Evolutionary conservation across 2,113 vertebrate genomes (phyloP).

Genomic region (Phylloscopus trochilus): DNA sequence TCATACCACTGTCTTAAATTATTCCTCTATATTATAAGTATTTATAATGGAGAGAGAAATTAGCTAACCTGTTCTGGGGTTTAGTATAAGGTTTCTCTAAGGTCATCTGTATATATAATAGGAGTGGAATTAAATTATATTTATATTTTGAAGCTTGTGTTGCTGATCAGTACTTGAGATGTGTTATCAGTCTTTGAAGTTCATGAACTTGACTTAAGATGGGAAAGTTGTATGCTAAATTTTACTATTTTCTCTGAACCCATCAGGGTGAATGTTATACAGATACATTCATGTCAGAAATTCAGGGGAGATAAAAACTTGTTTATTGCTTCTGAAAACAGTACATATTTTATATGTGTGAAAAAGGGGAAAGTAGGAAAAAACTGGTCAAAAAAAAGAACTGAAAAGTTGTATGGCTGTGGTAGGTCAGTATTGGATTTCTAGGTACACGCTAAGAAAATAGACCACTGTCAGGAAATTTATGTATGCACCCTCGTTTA

Average conservation of each 20-base stretch:
- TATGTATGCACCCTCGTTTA: not conserved
- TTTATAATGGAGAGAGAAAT: not conserved
- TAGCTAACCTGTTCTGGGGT: not conserved
- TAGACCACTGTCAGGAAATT: not conserved
- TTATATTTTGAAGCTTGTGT: not conserved
- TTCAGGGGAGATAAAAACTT: not conserved
- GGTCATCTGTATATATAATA: not conserved
- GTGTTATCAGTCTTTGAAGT: not conserved
- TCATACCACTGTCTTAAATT: not conserved
- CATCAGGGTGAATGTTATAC: not conserved
- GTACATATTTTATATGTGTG: not conserved
- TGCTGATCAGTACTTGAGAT: not conserved
- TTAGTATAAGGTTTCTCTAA: not conserved
- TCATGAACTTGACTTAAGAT: not conserved
- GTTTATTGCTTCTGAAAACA: not conserved
- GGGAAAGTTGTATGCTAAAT: not conserved
- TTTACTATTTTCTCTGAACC: not conserved
- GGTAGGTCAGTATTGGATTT: not conserved
- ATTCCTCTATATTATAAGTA: not conserved
- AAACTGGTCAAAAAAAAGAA: not conserved
- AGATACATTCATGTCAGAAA: not conserved
- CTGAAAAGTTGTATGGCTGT: not conserved
- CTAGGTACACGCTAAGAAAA: not conserved
- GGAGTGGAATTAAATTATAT: not conserved
- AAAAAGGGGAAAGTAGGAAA: not conserved